phyloP scores from a whole-genome alignment of 2,888 invertebrate species.

The Busseola fusca region DNA sequence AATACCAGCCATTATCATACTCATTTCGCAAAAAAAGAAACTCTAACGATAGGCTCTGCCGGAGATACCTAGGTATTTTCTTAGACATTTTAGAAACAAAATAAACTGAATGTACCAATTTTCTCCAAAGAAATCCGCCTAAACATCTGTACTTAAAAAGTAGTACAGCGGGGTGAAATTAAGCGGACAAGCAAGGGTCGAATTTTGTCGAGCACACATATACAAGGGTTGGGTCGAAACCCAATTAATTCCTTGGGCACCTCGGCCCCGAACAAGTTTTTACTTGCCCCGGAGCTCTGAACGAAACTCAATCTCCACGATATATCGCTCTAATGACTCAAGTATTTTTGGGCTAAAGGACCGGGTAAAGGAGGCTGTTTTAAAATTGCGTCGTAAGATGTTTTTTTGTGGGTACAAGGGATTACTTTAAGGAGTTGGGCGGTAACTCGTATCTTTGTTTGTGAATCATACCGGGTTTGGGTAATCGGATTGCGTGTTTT shows the following conservation, averaged over 20 bases:
- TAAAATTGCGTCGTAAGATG: constrained; percentile 49
- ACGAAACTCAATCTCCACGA: constrained; percentile 71
- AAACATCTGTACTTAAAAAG: constrained; percentile 54
- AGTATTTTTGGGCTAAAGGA: constrained; percentile 57
- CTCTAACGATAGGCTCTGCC: not conserved
- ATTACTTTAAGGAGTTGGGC: constrained; percentile 40
- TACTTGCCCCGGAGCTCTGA: constrained; percentile 66
- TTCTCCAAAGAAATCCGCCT: constrained; percentile 15
- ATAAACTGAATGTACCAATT: not conserved
- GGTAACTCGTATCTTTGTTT: constrained; percentile 47
- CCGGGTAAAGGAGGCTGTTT: constrained; percentile 30
- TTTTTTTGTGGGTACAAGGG: constrained; percentile 39
- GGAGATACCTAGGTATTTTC: not conserved
- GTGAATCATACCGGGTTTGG: constrained; percentile 15
- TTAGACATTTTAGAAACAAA: not conserved
- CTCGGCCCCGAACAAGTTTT: constrained; percentile 71
- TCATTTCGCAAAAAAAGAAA: not conserved
- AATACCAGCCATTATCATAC: not conserved
- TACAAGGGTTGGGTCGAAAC: constrained; percentile 77
- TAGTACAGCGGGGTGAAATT: constrained; percentile 64
- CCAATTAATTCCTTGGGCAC: constrained; percentile 77
- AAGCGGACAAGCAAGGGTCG: constrained; percentile 67
- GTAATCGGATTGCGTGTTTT: constrained; percentile 20
- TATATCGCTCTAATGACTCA: constrained; percentile 64
- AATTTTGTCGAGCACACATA: constrained; percentile 74